Conservation (phyloP, 2,888 invertebrate species). For the Strigamia maritima region DNA sequence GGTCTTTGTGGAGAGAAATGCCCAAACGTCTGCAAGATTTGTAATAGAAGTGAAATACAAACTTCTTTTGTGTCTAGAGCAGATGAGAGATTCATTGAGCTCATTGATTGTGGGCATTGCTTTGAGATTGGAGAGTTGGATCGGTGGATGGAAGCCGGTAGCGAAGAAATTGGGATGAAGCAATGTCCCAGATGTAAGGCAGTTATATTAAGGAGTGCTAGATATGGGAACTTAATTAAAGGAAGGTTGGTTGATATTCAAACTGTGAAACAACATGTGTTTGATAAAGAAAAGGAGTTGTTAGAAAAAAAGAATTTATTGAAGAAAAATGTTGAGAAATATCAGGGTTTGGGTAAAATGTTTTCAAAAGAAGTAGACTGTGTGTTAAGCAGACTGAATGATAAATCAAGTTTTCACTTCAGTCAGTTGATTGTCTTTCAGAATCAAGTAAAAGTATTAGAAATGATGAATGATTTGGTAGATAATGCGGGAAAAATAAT, state of each 20-base stretch:
- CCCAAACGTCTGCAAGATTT: constrained; percentile 45
- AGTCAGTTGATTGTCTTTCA: background rate
- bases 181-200: constrained; percentile 62
- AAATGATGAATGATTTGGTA: background rate
- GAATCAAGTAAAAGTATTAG: constrained; percentile 29
- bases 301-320: background rate
- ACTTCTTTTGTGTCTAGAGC: no score
- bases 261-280: no score
- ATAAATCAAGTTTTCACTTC: background rate
- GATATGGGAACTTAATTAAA: constrained; percentile 60
- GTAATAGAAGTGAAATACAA: constrained; percentile 56
- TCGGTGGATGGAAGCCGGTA: constrained; percentile 46
- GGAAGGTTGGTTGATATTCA: constrained; percentile 51
- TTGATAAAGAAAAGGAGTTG: constrained; percentile 47
- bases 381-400: background rate
- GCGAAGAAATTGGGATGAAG: constrained; percentile 48
- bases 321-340: no score
- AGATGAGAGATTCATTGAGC: constrained; percentile 52
- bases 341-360: no score
- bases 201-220: constrained; percentile 59
- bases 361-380: background rate
- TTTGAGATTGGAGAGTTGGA: constrained; percentile 53
- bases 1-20: constrained; percentile 56
- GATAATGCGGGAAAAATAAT: background rate
- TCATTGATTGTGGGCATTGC: constrained; percentile 50